Evolutionary conservation across 2,888 invertebrate genomes (phyloP).

Genomic region (Helleia helle): DNA sequence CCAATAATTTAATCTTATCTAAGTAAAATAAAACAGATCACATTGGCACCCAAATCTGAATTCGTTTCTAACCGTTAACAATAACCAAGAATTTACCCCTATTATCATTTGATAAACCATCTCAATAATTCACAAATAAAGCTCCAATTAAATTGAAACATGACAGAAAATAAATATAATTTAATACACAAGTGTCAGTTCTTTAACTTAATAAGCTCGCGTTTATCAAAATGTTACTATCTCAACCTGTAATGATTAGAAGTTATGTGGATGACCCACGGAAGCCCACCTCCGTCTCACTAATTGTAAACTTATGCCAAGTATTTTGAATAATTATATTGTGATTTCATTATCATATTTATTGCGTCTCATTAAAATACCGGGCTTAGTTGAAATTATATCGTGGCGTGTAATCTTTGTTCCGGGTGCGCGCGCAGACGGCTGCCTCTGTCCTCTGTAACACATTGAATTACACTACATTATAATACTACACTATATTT

Average conservation of each 20-base stretch:
- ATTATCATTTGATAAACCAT: too few relatives aligned
- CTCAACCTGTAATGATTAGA: neutral
- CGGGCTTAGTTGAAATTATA: conserved; percentile 20
- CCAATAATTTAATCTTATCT: too few relatives aligned
- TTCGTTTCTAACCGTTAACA: too few relatives aligned
- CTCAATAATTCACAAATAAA: too few relatives aligned
- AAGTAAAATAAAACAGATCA: too few relatives aligned
- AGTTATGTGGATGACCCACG: neutral
- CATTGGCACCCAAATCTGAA: too few relatives aligned
- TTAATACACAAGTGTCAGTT: too few relatives aligned
- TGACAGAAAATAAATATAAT: too few relatives aligned
- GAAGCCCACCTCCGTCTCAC: neutral
- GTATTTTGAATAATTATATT: conserved; percentile 24
- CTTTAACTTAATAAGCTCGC: too few relatives aligned
- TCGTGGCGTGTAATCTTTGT: conserved; percentile 17
- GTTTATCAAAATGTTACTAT: too few relatives aligned
- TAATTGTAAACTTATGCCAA: conserved; percentile 11
- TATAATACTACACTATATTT: neutral
- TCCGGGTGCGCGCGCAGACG: conserved; percentile 3
- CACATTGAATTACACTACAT: conserved; percentile 2
- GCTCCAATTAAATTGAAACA: too few relatives aligned
- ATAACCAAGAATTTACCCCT: too few relatives aligned
- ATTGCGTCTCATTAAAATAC: conserved; percentile 26
- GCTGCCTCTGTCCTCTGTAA: conserved; percentile 8
- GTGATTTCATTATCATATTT: conserved; percentile 26